Evolutionary conservation across 2,888 invertebrate genomes (phyloP).

Genomic region (Acrobasis consociella): DNA sequence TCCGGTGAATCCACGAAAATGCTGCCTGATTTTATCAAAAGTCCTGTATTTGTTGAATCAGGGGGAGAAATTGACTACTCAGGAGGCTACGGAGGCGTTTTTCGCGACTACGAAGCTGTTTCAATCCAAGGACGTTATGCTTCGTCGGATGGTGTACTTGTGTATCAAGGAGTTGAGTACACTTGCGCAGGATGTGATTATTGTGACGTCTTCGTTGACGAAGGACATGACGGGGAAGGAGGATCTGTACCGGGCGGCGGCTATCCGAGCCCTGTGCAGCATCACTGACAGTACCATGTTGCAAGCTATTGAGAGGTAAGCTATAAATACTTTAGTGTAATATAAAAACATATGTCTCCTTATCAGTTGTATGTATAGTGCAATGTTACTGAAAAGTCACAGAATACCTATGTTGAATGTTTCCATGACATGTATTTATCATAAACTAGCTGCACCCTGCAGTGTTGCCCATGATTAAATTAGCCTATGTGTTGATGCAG

Average conservation of each 20-base stretch:
- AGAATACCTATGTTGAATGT: too few species aligned
- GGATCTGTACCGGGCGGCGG: constrained; percentile 94
- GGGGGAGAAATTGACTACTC: constrained; percentile 94
- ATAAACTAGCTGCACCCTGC: too few species aligned
- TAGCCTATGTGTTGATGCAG: too few species aligned
- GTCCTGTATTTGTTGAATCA: constrained; percentile 97
- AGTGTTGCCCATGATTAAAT: too few species aligned
- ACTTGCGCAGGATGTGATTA: constrained; percentile 99
- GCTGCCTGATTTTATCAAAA: constrained; percentile 97
- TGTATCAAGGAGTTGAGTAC: constrained; percentile 97
- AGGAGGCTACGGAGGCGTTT: constrained; percentile 99
- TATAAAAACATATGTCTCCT: too few species aligned
- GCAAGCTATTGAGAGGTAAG: constrained; percentile 94
- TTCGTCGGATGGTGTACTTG: constrained; percentile 97
- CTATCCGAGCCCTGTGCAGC: constrained; percentile 97
- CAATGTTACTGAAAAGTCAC: too few species aligned
- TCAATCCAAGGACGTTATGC: constrained; percentile 97
- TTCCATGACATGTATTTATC: too few species aligned
- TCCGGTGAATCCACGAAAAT: constrained; percentile 98
- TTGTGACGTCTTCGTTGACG: constrained; percentile 97
- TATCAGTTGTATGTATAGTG: too few species aligned
- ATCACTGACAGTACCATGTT: constrained; percentile 98
- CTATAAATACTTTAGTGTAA: too few species aligned
- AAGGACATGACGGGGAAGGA: constrained; percentile 99
- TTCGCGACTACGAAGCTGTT: constrained; percentile 99